These are phyloP conservation scores for Phasia obesa DNA, from an alignment of 2,888 invertebrate species.

Conservation along the genomic window DNA sequence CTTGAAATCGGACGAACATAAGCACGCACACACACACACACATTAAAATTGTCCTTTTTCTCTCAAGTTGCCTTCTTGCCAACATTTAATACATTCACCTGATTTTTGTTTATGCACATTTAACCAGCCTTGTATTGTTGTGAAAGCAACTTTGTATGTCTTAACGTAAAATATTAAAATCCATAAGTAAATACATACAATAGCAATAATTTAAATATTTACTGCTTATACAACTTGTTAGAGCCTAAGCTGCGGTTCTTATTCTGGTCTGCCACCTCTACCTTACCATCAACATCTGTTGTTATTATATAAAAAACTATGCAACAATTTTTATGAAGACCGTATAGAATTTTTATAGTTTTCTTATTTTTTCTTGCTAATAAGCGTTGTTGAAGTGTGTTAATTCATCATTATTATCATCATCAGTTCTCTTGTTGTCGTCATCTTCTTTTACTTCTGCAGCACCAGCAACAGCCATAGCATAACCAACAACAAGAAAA, in stretches of 20 bases:
- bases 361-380: constrained; percentile 37
- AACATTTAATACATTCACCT: constrained; percentile 46
- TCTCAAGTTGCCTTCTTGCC: constrained; percentile 11
- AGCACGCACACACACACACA: constrained; percentile 9
- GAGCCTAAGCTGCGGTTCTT: background rate
- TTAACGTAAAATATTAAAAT: constrained; percentile 25
- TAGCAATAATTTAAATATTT: constrained; percentile 34
- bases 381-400: constrained; percentile 65
- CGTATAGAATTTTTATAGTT: constrained; percentile 32
- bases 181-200: constrained; percentile 7
- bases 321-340: constrained; percentile 15
- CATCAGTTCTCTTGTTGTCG: constrained; percentile 31
- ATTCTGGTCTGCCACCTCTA: background rate
- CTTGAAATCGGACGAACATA: constrained; percentile 7
- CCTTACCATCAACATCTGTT: constrained; percentile 15
- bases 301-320: background rate
- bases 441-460: constrained; percentile 43
- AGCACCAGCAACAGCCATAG: constrained; percentile 11
- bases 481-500: background rate
- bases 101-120: constrained; percentile 43
- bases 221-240: constrained; percentile 4
- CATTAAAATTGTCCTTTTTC: constrained; percentile 16
- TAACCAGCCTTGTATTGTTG: constrained; percentile 16
- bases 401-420: constrained; percentile 67
- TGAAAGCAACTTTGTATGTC: background rate